Conservation (phyloP, 2,888 invertebrate genomes). For the Ichneumoninae sp. region DNA sequence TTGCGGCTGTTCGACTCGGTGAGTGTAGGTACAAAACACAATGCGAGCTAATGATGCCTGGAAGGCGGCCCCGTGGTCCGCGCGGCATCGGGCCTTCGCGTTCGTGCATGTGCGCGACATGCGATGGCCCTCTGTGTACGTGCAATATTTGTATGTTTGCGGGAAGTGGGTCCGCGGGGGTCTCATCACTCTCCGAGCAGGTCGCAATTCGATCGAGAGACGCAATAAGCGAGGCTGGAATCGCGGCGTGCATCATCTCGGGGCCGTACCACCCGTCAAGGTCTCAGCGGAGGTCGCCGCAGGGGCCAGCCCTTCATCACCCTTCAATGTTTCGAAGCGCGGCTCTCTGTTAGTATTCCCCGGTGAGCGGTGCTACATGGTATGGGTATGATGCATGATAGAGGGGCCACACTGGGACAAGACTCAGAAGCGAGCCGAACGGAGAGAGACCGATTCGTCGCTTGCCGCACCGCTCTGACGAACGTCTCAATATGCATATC, state of each 20-base stretch:
- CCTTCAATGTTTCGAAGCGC: constrained; percentile 72
- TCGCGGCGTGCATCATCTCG: constrained; percentile 67
- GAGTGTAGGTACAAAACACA: constrained; percentile 70
- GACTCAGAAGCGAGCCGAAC: constrained; percentile 70
- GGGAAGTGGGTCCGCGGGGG: constrained; percentile 35
- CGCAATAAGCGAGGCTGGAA: constrained; percentile 51
- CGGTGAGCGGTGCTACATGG: constrained; percentile 29
- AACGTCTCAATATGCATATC: constrained; percentile 69
- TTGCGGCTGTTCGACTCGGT: constrained; percentile 27
- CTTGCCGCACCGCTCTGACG: constrained; percentile 59
- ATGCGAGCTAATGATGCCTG: constrained; percentile 81
- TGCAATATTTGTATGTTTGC: constrained; percentile 38
- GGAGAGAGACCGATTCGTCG: constrained; percentile 30
- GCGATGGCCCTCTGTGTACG: not conserved
- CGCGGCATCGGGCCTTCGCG: not conserved
- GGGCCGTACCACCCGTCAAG: constrained; percentile 74
- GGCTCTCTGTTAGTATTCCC: constrained; percentile 52
- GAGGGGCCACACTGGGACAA: constrained; percentile 59
- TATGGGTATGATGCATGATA: constrained; percentile 6
- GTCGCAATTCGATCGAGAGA: constrained; percentile 62
- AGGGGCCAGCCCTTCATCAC: constrained; percentile 79
- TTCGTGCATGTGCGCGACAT: constrained; percentile 18
- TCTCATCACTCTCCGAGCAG: constrained; percentile 24
- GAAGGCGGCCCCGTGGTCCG: constrained; percentile 70
- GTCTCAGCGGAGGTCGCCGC: constrained; percentile 75